These are phyloP conservation scores for Rhyacichthys aspro DNA, from an alignment of 2,797 vertebrate genomes.

Conservation along the genomic window DNA sequence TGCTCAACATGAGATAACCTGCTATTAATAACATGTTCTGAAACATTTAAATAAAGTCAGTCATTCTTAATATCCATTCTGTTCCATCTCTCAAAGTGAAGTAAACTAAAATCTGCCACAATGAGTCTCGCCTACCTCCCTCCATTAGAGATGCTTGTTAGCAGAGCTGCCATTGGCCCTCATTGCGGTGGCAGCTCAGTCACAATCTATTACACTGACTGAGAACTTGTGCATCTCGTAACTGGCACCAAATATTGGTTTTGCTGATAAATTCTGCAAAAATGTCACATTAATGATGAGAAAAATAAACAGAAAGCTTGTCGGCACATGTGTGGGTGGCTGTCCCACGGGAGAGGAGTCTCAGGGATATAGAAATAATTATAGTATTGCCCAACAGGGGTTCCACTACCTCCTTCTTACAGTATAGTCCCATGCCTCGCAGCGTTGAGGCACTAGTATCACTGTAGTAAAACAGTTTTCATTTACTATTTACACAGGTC, in stretches of 20 bases:
- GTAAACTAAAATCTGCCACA: constrained; percentile 53
- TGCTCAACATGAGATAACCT: constrained; percentile 17
- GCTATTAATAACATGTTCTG: constrained; percentile 30
- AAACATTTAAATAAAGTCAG: constrained; percentile 29
- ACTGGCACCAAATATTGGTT: constrained; percentile 76
- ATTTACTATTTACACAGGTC: constrained; percentile 64
- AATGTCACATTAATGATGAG: constrained; percentile 59
- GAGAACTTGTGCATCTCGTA: constrained; percentile 52
- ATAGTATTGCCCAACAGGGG: constrained; percentile 59
- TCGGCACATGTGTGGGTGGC: constrained; percentile 60
- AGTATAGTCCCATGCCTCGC: constrained; percentile 37
- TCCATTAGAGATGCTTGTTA: constrained; percentile 62
- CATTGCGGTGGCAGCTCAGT: constrained; percentile 57
- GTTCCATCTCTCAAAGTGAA: constrained; percentile 25
- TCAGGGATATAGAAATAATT: constrained; percentile 68
- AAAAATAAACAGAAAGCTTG: constrained; percentile 70
- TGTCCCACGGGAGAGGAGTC: constrained; percentile 61
- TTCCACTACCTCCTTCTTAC: constrained; percentile 48
- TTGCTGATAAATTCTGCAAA: constrained; percentile 66
- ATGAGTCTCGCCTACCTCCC: constrained; percentile 23
- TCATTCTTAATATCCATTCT: constrained; percentile 23
- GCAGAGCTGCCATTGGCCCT: constrained; percentile 60
- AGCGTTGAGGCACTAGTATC: constrained; percentile 44
- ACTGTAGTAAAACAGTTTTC: constrained; percentile 60
- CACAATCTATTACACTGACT: constrained; percentile 64